A percentile compares a stretch with the other conserved stretches of the same genome.
phyloP scores from a whole-genome alignment of 1,140 invertebrate genomes.

The Capitella teleta region DNA sequence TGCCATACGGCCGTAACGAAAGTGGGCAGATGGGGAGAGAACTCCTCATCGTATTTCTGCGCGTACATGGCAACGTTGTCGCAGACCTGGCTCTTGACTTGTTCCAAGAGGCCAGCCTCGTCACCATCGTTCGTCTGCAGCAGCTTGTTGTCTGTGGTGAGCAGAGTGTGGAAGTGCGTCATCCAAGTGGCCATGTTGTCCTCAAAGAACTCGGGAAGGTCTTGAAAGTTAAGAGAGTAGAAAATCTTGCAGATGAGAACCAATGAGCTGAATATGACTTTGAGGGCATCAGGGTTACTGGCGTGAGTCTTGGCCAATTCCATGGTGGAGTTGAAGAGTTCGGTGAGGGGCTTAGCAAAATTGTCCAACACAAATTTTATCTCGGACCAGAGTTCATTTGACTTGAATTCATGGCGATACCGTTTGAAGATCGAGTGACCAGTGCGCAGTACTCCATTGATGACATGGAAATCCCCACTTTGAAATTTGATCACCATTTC shows the following conservation, averaged over 20 bases:
- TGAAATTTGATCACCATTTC: slow-evolving; percentile 87
- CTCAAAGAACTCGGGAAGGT: slow-evolving; percentile 96
- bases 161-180: slow-evolving; percentile 70
- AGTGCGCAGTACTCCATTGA: slow-evolving; percentile 87
- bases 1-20: slow-evolving; percentile 92
- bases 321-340: slow-evolving; percentile 74
- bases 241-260: slow-evolving; percentile 90
- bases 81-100: slow-evolving; percentile 87
- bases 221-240: slow-evolving; percentile 89
- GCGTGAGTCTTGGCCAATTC: slow-evolving; percentile 65
- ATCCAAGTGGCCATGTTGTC: slow-evolving; percentile 94
- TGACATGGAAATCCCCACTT: slow-evolving; percentile 83
- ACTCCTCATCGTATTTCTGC: slow-evolving; percentile 96
- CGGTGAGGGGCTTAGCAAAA: slow-evolving; percentile 85
- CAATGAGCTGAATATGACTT: slow-evolving; percentile 80
- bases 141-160: slow-evolving; percentile 59
- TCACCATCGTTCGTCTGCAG: slow-evolving; percentile 53
- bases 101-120: slow-evolving; percentile 78
- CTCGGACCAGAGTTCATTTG: slow-evolving; percentile 84
- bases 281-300: slow-evolving; percentile 65
- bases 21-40: slow-evolving; percentile 67
- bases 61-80: slow-evolving; percentile 90
- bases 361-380: slow-evolving; percentile 92
- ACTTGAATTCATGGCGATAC: slow-evolving; percentile 92
- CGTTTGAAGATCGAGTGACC: slow-evolving; percentile 92